phyloP scores from a whole-genome alignment of 2,797 vertebrate genomes.

The Alcedo quadribrachys region DNA sequence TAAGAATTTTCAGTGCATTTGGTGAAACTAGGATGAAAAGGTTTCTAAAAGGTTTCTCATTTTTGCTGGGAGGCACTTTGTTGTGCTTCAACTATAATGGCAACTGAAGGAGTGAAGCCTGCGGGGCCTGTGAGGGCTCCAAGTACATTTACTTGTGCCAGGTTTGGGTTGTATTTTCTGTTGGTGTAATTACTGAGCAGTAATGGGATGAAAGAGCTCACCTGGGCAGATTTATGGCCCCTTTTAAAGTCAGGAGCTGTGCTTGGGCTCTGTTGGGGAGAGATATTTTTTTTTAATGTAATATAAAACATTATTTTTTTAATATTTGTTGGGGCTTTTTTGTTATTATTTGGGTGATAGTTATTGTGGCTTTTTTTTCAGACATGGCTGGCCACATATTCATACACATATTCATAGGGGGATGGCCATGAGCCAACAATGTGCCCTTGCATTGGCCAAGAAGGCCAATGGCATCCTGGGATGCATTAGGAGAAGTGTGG shows the following conservation, averaged over 20 bases:
- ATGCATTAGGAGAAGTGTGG: no score
- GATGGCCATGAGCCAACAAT: no score
- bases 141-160: not conserved
- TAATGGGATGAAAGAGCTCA: not conserved
- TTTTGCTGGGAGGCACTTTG: not conserved
- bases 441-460: no score
- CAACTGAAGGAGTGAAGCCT: not conserved
- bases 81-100: not conserved
- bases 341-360: not conserved
- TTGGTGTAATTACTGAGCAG: slow-evolving; percentile 13
- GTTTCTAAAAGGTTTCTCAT: slow-evolving; percentile 44
- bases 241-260: not conserved
- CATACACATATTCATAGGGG: no score
- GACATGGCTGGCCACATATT: accelerated
- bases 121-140: not conserved
- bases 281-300: no score
- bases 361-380: not conserved
- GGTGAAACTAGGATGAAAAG: slow-evolving; percentile 29
- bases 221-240: not conserved
- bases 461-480: no score
- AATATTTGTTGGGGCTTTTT: no score
- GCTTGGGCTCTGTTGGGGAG: not conserved
- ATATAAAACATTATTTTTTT: no score
- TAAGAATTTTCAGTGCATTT: slow-evolving; percentile 30
- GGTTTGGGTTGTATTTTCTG: not conserved